These are phyloP conservation scores for Zaprionus vittiger DNA, from an alignment of 1,140 invertebrate genomes.

Conservation along the genomic window DNA sequence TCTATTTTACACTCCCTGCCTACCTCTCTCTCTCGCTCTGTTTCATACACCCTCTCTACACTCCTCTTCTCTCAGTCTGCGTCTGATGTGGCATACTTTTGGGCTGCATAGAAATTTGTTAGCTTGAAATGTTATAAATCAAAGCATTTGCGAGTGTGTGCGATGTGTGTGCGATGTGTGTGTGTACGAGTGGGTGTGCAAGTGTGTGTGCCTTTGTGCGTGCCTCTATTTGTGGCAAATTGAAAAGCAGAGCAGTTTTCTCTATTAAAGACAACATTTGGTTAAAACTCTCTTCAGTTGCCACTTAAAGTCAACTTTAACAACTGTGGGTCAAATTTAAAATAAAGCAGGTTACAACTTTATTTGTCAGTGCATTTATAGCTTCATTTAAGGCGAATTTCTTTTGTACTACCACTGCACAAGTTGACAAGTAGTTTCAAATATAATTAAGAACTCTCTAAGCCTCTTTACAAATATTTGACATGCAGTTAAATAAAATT, in stretches of 20 bases:
- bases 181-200: background rate
- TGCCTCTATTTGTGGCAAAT: conserved; percentile 20
- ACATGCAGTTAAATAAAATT: no score
- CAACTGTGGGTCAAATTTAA: conserved; percentile 4
- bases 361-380: background rate
- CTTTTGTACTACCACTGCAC: background rate
- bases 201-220: conserved; percentile 5
- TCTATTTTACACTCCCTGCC: background rate
- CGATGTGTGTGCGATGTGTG: background rate
- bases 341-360: background rate
- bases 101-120: conserved; percentile 42
- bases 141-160: conserved; percentile 11
- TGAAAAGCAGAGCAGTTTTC: conserved; percentile 14
- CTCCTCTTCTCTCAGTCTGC: background rate
- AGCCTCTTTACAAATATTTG: no score
- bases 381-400: background rate
- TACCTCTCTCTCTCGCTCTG: background rate
- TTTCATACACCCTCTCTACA: no score
- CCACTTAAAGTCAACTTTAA: background rate
- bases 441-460: no score
- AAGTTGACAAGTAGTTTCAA: background rate
- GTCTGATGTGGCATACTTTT: conserved; percentile 44
- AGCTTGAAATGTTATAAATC: conserved; percentile 45
- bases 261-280: background rate
- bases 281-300: background rate